Evolutionary conservation across 2,797 vertebrate species (phyloP), one percentile per base, ranked within the genome.

Genomic region (Erpetoichthys calabaricus): DNA sequence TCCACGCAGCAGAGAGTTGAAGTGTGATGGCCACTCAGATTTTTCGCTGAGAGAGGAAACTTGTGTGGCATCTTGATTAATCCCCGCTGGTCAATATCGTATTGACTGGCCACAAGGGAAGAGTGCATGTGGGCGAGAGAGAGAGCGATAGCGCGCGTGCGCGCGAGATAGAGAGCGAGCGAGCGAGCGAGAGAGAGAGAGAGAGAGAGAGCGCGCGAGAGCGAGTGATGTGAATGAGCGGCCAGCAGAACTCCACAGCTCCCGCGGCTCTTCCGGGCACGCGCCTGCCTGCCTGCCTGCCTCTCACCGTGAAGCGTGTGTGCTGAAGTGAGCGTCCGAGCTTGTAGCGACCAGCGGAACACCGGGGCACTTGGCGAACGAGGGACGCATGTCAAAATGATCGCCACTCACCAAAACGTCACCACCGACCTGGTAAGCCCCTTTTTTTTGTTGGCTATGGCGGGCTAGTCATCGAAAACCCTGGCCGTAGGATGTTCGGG

Each of bases 21-120:
- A 25, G 25, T 25, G 25, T 25, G 25, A 25, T 25, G 25, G 25
- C 25, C 25, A 1, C 25, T 25, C 25, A 25, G 25, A 25, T 25
- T 25, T 25, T 25, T 25, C 25, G 25, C 25, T 25, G 25, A 25
- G 25, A 25, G 25, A 25, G 25, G 25, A 25, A 25, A 25, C 25
- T 25, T 25, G 25, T 44, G 45, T 55, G 54, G 8, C 54, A 55
- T 8, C 4, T 7, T 55, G 54, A 55, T 55, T 55, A 55, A 55
- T 55, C 45, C 43, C 42, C 47, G 44, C 54, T 9, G 5, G 43
- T 55, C 54, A 55, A 55, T 55, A 55, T 55, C 44, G 44, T 55
- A 55, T 44, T 45, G 54, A 55, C 43, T 45, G 43, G 6, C 8
- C 5, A 43, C 9, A n/a, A 45, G 10, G 54, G 10, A n/a, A 42